Conservation (phyloP, 2,797 vertebrate species). For the Microhierax caerulescens region DNA sequence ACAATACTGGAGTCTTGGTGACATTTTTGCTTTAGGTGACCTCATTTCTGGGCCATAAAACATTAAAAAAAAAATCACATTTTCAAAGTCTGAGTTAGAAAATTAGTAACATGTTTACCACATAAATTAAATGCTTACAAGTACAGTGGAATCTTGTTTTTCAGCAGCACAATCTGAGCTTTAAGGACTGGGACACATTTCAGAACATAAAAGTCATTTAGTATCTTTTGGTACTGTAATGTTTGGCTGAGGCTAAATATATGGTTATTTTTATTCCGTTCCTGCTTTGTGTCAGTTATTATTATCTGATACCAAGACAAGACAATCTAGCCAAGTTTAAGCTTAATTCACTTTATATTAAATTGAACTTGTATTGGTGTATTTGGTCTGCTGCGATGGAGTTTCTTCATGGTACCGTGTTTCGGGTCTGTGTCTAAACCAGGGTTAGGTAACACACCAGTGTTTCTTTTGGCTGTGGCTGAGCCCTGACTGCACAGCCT, state of each 20-base stretch:
- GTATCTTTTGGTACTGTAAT: background rate
- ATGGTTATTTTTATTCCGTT: background rate
- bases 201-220: background rate
- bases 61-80: background rate
- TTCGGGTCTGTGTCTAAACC: background rate
- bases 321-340: background rate
- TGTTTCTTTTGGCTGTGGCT: fast-evolving
- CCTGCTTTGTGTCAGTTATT: background rate
- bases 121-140: background rate
- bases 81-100: background rate
- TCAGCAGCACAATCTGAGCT: background rate
- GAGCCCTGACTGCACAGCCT: background rate
- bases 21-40: background rate
- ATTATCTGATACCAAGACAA: background rate
- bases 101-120: background rate
- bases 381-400: background rate
- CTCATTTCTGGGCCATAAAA: background rate
- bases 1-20: background rate
- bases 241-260: background rate
- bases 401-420: too few species aligned
- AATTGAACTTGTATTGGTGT: background rate
- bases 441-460: background rate
- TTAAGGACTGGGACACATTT: background rate
- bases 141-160: background rate
- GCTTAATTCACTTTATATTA: background rate